These are phyloP conservation scores for Protomyctophum bolini DNA, from an alignment of 2,113 vertebrate species.

Conservation along the genomic window DNA sequence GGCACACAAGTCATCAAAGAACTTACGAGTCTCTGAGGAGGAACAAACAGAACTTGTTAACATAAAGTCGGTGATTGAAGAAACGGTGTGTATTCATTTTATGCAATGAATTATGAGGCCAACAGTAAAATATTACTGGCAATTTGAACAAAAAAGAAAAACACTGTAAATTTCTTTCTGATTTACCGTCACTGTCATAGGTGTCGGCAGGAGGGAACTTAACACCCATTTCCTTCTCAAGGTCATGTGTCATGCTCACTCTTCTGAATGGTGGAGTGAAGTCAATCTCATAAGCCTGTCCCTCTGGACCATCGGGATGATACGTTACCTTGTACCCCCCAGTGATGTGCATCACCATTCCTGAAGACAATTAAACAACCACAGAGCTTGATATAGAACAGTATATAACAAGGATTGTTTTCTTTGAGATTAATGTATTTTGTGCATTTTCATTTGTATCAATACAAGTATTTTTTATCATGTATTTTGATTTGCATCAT, in stretches of 20 bases:
- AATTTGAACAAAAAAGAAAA: background rate
- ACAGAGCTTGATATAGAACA: background rate
- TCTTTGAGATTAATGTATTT: no score
- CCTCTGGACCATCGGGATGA: constrained; percentile 93
- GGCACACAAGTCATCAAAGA: constrained; percentile 90
- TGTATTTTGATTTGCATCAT: no score
- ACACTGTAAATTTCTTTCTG: background rate
- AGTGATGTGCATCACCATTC: constrained; percentile 94
- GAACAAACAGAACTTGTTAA: constrained; percentile 1
- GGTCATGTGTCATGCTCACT: constrained; percentile 89
- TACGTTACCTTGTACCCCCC: constrained; percentile 91
- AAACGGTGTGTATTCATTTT: background rate
- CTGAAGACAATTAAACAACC: constrained; percentile 64
- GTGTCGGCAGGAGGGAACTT: constrained; percentile 86
- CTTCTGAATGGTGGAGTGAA: constrained; percentile 95
- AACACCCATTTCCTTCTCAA: constrained; percentile 88
- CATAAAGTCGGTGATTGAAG: no score
- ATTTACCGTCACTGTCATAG: constrained; percentile 73
- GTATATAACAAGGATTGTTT: no score
- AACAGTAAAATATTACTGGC: background rate
- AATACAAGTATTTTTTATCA: no score
- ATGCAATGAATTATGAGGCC: background rate
- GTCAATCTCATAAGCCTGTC: constrained; percentile 87
- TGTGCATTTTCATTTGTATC: no score
- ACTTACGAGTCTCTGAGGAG: constrained; percentile 87